Conservation (phyloP, 2,888 invertebrate species). For the Drosophila gaucha region DNA sequence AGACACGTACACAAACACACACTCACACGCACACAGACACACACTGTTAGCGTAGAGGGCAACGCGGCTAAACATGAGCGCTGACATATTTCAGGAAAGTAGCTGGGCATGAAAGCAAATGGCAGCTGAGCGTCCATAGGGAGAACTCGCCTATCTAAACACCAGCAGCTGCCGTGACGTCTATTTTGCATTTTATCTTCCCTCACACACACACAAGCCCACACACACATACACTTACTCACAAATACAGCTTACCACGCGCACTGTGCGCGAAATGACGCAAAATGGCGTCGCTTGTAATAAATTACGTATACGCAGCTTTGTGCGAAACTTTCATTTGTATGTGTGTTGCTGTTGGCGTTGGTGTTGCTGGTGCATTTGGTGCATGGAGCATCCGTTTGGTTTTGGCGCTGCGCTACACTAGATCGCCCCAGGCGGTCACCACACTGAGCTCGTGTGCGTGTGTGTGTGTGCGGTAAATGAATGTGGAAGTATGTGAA, state of each 20-base stretch:
- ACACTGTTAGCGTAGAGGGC: too few relatives aligned
- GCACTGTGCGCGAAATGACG: constrained; percentile 53
- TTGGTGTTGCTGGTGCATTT: constrained; percentile 10
- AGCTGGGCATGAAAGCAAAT: constrained; percentile 46
- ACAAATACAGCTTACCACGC: constrained; percentile 46
- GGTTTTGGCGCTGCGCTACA: constrained; percentile 32
- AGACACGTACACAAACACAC: constrained; percentile 29
- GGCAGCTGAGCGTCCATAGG: constrained; percentile 29
- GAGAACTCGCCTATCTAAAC: constrained; percentile 56
- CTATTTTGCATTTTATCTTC: constrained; percentile 78
- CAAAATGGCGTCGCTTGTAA: constrained; percentile 77
- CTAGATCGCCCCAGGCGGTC: constrained; percentile 58
- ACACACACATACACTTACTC: constrained; percentile 2
- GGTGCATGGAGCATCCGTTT: constrained; percentile 43
- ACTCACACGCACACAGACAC: background rate
- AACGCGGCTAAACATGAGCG: constrained; percentile 42
- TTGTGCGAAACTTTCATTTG: constrained; percentile 63
- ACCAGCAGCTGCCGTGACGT: constrained; percentile 58
- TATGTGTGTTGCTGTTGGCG: constrained; percentile 26
- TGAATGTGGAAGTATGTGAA: constrained; percentile 58
- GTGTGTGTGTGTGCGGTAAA: constrained; percentile 37
- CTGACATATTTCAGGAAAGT: constrained; percentile 57
- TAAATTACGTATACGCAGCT: constrained; percentile 79
- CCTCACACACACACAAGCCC: constrained; percentile 21
- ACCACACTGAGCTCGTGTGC: constrained; percentile 43